Conservation (phyloP, 2,888 invertebrate species). For the Sthenelais limicola region DNA sequence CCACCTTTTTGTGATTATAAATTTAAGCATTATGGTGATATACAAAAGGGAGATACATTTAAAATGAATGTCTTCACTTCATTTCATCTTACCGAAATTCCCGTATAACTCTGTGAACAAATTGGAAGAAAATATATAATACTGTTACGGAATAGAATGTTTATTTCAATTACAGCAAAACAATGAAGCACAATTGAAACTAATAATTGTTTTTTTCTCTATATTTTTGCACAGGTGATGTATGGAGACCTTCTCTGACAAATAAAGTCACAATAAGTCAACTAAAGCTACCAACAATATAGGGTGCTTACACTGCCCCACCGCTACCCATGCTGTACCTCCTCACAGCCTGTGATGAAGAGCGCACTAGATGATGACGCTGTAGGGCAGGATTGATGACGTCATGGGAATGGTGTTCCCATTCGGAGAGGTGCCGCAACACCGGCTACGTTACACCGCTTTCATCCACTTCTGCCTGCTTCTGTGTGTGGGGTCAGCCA, state of each 20-base stretch:
- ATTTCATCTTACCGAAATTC: too few species aligned
- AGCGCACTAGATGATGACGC: slow-evolving; percentile 19
- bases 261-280: not conserved
- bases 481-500: slow-evolving; percentile 21
- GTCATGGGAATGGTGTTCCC: slow-evolving; percentile 27
- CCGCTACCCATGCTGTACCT: not conserved
- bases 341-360: slow-evolving; percentile 13
- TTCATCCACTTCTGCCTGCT: slow-evolving; percentile 21
- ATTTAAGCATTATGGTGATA: too few species aligned
- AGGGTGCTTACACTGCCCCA: not conserved
- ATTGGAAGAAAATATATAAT: too few species aligned
- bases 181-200: too few species aligned
- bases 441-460: slow-evolving; percentile 7
- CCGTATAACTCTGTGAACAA: too few species aligned
- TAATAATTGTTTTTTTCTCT: not conserved
- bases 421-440: not conserved
- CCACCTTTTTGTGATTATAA: too few species aligned
- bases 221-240: not conserved
- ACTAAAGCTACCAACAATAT: not conserved
- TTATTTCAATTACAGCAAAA: too few species aligned
- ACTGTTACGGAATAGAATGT: too few species aligned
- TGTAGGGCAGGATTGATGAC: slow-evolving; percentile 23
- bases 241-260: not conserved
- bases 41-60: too few species aligned
- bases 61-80: too few species aligned